Conservation (phyloP, 2,888 invertebrate genomes). For the Parnassius orleans region DNA sequence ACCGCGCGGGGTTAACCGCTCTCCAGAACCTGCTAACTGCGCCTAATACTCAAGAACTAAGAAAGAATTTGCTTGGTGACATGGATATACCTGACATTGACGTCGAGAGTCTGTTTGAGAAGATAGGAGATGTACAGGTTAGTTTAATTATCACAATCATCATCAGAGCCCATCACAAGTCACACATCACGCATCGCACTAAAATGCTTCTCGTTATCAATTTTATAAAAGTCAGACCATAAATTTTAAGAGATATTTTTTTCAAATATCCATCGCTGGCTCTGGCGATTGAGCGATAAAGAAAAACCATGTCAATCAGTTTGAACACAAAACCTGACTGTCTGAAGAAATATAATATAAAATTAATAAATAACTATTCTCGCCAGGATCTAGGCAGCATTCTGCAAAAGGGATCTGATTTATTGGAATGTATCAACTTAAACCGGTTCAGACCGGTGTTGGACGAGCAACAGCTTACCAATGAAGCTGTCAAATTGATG, state of each 20-base stretch:
- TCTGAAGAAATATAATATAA: too few relatives aligned
- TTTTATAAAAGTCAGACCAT: too few relatives aligned
- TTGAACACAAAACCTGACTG: too few relatives aligned
- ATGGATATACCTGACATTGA: constrained; percentile 43
- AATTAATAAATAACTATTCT: too few relatives aligned
- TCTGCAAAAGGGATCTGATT: constrained; percentile 75
- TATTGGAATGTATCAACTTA: constrained; percentile 83
- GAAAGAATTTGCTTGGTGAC: constrained; percentile 43
- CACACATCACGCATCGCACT: too few relatives aligned
- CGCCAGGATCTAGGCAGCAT: constrained; percentile 67
- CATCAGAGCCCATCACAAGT: too few relatives aligned
- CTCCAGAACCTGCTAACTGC: constrained; percentile 46
- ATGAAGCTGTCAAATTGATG: constrained; percentile 79
- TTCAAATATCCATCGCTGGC: too few relatives aligned
- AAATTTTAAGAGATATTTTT: too few relatives aligned
- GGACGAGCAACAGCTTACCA: constrained; percentile 78
- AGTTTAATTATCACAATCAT: constrained; percentile 5
- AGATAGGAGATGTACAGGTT: constrained; percentile 58
- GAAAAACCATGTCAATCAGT: too few relatives aligned
- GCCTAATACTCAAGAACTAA: constrained; percentile 46
- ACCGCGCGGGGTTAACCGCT: constrained; percentile 51
- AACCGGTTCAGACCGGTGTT: constrained; percentile 79
- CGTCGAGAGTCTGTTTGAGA: constrained; percentile 50
- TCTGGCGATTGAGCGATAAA: too few relatives aligned
- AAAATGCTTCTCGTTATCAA: too few relatives aligned